Base-by-base conservation (phyloP, 2,797 vertebrate genomes). In the Epinephelus awoara region DNA sequence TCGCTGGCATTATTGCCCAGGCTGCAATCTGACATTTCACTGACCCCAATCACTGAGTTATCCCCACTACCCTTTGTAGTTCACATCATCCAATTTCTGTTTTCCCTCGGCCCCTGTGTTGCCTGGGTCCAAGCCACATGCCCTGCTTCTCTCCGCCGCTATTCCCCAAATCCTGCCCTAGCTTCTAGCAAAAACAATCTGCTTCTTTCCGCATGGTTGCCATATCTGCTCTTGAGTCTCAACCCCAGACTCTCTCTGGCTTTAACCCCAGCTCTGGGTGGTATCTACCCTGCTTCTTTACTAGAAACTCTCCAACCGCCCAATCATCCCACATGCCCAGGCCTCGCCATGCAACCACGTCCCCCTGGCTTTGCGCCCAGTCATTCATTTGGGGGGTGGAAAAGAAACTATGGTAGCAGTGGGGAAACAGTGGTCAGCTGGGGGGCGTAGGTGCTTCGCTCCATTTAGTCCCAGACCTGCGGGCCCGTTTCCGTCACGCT, bases 391-490 rank as follows among this genome's bases (percentile, higher is more conserved):
- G 27, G 19, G 27, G 19, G 15, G 21, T 38, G 13, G 44, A 38
- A 50, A 67, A 46, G 44, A 72, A 74, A 59, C 27, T 21, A 58
- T 62, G 64, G 77, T 58, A 66, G 67, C 14, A 27, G 40, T 25
- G 18, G 65, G 66, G 51, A 75, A 75, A 23, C 17, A 57, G 75
- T 52, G 79, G 83, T 90, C 88, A 81, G 72, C 61, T 67, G 51
- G 52, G 23, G 57, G 23, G 56, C 19, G 57, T 34, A 87, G 90
- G 85, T 87, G 80, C 71, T 89, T 40, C 34, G 85, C 91, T 88
- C 80, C 76, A 92, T 92, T 93, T 91, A 85, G 68, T 58, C 66
- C 6, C 23, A 57, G 67, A 88, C 78, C 87, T 86, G 23, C 3
- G 3, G 84, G 85, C 75, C 57, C 29, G 64, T 78, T 73, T 89